Conservation (phyloP, 2,113 vertebrate genomes). For the Conger conger region DNA sequence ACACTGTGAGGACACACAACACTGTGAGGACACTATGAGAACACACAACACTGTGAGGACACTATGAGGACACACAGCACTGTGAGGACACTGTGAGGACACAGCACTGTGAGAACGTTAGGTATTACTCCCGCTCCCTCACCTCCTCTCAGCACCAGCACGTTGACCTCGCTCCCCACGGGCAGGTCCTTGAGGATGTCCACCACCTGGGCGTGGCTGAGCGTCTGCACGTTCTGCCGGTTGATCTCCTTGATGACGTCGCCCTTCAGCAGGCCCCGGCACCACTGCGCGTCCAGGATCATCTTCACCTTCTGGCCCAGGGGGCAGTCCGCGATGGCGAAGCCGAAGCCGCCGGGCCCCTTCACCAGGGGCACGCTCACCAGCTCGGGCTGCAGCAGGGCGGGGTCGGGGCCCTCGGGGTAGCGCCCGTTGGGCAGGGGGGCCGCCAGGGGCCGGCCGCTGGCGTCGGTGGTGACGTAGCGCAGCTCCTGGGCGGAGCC, state of each 20-base stretch:
- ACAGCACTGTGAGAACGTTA: neutral
- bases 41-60: too few species aligned
- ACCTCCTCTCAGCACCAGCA: slow-evolving; percentile 95
- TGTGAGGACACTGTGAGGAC: neutral
- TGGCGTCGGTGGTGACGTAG: slow-evolving; percentile 70
- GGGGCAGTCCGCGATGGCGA: slow-evolving; percentile 93
- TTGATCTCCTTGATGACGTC: slow-evolving; percentile 97
- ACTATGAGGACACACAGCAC: neutral
- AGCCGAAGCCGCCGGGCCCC: slow-evolving; percentile 93
- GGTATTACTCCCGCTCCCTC: slow-evolving; percentile 36
- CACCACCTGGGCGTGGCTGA: slow-evolving; percentile 94
- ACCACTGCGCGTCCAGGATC: slow-evolving; percentile 98
- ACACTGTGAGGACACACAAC: too few species aligned
- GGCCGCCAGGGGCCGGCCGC: slow-evolving; percentile 61
- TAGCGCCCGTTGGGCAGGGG: slow-evolving; percentile 75
- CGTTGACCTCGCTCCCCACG: slow-evolving; percentile 85
- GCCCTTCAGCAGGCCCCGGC: slow-evolving; percentile 91
- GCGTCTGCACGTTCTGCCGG: slow-evolving; percentile 88
- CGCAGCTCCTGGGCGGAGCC: slow-evolving; percentile 72
- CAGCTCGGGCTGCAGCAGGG: slow-evolving; percentile 85
- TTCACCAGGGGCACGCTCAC: slow-evolving; percentile 89
- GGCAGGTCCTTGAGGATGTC: slow-evolving; percentile 97
- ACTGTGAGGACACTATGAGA: neutral
- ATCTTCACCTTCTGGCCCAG: slow-evolving; percentile 97
- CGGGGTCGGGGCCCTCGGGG: slow-evolving; percentile 75